Evolutionary conservation across 1,140 invertebrate genomes (phyloP), one percentile per base, ranked within the genome.

Genomic region (Penaeus japonicus): DNA sequence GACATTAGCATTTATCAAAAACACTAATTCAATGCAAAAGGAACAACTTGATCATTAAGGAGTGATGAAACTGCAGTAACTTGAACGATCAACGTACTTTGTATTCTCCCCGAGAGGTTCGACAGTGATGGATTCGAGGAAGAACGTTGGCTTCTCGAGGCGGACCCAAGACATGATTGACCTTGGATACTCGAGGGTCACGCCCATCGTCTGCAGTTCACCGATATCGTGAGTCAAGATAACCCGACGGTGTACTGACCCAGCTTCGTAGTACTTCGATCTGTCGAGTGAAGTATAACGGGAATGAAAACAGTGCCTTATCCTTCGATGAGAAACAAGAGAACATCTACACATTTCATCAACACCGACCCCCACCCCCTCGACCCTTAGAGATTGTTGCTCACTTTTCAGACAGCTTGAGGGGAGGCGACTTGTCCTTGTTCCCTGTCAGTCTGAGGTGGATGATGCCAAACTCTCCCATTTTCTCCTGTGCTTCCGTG

Each of bases 401-500:
- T 79, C 57, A 89, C 87, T 75, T 75, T 24, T 81, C 62, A 0
- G 89, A 87, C 77, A 90, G 89, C 57, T 73, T 79, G n/a, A 90
- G 75, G 35, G 82, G 54, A 10, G 80, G 32, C 10, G 89, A 85
- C 39, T 54, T 85, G 59, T 89, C 82, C 24, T 81, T 89, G 22
- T 83, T 85, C 4, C 89, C 89, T n/a, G 75, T 55, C 17, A 90
- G 35, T 75, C 35, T 80, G 30, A 90, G 59, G 54, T 90, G 83
- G 20, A 89, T 73, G 24, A 90, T 89, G 62, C 83, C 89, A 39
- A 90, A 90, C 78, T 90, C 89, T 39, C 89, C 89, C 4, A 79
- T 32, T 32, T 90, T 83, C 30, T 82, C 53, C 30, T 73, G 32
- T 1, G 89, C 86, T 35, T 86, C 62, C 10, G 80, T 85, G 59